Evolutionary conservation across 2,888 invertebrate species (phyloP), one percentile per base, ranked within the genome.

Genomic region (Mimumesa dahlbomi): DNA sequence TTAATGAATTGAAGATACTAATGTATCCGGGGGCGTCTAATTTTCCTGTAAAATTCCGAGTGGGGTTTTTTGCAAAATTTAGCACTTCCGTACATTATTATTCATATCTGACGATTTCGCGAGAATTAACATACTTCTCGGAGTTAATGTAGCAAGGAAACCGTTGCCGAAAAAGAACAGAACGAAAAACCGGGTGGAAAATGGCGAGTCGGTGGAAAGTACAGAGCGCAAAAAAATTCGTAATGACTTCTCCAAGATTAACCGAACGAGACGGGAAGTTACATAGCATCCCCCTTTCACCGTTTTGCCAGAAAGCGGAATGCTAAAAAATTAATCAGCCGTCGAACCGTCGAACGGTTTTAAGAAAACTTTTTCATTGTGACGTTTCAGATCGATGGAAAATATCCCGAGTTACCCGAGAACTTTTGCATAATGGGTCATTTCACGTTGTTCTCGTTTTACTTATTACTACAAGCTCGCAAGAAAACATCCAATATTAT

Each of bases 221-320:
- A 9, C 13, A 16, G 16, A 36, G 46, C 42, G 34, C 40, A 62
- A 68, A 75, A 75, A 76, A 74, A 74, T 74, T 68, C 62, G 63
- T 72, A 75, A 79, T 75, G 77, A 73, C 76, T 78, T 61, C 49
- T 50, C 59, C 49, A 38, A 73, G 64, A 80, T 73, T 75, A 79
- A 75, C 62, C 50, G 43, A 58, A 54, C 53, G 45, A 62, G 49
- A 63, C 53, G 9, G 21, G 29, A 53, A 53, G 36, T 38, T 46
- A 46, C 57, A 14, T 38, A 45, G 34, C 36, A 19, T 31, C 7
- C 29, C 56, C 48, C 31, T 52, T 25, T 25, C 36, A 5, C n/a
- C 6, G 4, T 13, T 11, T 36, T 13, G 9, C 36, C 36, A 0
- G 0, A 36, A 13, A 36, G 36, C 36, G 11, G 4, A 2, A 36